A percentile compares a stretch with the other conserved stretches of the same genome.
These are phyloP conservation scores for Martes martes DNA, from an alignment of 2,113 vertebrate genomes.

Conservation along the genomic window DNA sequence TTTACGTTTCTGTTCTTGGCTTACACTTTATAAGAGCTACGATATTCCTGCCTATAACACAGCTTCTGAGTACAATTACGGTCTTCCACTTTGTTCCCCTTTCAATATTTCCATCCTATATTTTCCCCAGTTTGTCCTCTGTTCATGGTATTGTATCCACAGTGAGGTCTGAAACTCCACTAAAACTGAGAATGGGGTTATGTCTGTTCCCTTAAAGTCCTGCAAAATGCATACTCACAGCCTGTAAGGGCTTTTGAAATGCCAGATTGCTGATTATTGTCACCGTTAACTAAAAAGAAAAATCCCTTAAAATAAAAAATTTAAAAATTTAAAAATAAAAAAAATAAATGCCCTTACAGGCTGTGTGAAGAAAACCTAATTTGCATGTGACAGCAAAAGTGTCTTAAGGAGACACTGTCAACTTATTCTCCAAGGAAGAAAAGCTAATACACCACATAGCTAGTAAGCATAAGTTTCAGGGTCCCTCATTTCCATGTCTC, in stretches of 20 bases:
- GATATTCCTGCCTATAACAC: background rate
- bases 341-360: no score
- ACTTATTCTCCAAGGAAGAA: background rate
- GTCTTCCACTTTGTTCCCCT: background rate
- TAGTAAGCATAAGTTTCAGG: background rate
- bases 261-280: background rate
- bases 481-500: background rate
- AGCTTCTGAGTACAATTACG: background rate
- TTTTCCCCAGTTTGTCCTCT: background rate
- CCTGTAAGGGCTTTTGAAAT: background rate
- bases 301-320: background rate
- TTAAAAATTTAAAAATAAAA: background rate
- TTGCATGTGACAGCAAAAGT: constrained; percentile 44
- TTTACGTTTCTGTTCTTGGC: background rate
- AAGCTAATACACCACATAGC: background rate
- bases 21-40: background rate
- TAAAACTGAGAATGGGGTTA: background rate
- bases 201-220: background rate
- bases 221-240: background rate
- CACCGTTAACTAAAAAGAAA: background rate
- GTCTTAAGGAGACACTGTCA: background rate
- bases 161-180: background rate
- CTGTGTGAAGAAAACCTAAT: background rate
- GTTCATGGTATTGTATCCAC: rapidly evolving
- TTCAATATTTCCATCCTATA: background rate